Conservation (phyloP, 2,797 vertebrate species). For the Diceros bicornis region DNA sequence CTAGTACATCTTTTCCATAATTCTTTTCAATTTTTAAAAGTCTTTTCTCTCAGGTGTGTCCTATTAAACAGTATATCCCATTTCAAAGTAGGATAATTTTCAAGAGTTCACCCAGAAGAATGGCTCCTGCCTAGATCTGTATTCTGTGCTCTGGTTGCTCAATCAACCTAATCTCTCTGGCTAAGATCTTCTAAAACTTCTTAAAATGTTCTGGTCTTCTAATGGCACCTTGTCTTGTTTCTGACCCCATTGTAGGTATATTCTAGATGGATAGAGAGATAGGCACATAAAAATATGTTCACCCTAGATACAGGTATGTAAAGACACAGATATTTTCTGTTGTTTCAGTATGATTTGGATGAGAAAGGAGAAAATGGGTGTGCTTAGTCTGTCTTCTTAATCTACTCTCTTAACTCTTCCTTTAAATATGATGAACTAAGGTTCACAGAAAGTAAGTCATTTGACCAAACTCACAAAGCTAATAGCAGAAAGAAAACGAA, state of each 20-base stretch:
- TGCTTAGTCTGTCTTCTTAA: neutral
- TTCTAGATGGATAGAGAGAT: neutral
- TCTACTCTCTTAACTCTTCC: neutral
- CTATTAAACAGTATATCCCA: neutral
- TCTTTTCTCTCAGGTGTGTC: neutral
- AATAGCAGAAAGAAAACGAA: conserved; percentile 41
- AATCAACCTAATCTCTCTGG: neutral
- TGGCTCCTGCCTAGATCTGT: neutral
- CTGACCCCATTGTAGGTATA: neutral
- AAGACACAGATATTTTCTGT: neutral
- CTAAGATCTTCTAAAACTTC: neutral
- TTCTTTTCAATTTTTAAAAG: neutral
- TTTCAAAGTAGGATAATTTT: neutral
- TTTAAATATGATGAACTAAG: neutral
- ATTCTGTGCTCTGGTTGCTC: neutral
- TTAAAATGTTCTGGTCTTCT: neutral
- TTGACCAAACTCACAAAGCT: neutral
- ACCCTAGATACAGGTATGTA: neutral
- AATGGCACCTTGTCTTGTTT: neutral
- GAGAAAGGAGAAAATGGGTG: neutral
- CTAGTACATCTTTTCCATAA: neutral
- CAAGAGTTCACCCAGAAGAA: neutral
- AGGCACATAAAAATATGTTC: neutral
- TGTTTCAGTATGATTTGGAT: neutral
- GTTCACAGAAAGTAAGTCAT: conserved; percentile 24